Percentiles rank a stretch among this genome's conserved stretches.
These are phyloP conservation scores for Zoanthus solanderi DNA, from an alignment of 92 coral and sea anemone species.

Conservation along the genomic window DNA sequence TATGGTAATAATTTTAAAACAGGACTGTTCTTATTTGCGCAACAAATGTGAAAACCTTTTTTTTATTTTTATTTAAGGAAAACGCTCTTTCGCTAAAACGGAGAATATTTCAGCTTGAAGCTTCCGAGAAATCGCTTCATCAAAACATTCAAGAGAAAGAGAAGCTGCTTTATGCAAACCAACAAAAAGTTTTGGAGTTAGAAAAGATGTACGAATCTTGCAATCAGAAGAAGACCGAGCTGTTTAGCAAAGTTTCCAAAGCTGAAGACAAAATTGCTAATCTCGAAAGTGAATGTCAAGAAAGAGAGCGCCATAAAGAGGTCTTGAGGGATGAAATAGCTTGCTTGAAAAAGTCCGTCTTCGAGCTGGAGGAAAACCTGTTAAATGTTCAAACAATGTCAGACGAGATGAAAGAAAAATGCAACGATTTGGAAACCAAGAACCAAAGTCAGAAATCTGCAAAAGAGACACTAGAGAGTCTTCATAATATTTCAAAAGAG, in stretches of 20 bases:
- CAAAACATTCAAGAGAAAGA: constrained; percentile 77
- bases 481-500: constrained; percentile 59
- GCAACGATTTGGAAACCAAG: constrained; percentile 76
- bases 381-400: constrained; percentile 40
- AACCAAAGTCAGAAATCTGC: constrained; percentile 77
- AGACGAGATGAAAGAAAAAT: constrained; percentile 58
- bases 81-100: constrained; percentile 67
- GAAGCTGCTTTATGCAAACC: constrained; percentile 62
- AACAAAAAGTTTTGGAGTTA: constrained; percentile 67
- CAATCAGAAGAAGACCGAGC: constrained; percentile 73
- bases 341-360: constrained; percentile 44
- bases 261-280: constrained; percentile 73
- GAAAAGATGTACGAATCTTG: constrained; percentile 71
- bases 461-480: constrained; percentile 75
- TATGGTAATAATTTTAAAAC: no score
- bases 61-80: constrained; percentile 38
- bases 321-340: constrained; percentile 49
- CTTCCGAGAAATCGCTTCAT: constrained; percentile 68
- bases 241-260: constrained; percentile 68
- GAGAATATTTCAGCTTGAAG: constrained; percentile 79
- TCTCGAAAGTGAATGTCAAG: constrained; percentile 65
- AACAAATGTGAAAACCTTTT: not conserved
- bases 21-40: not conserved
- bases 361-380: constrained; percentile 47
- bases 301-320: constrained; percentile 37